Evolutionary conservation across 2,797 vertebrate genomes (phyloP).

Genomic region (Sebastes kiyomatsui): DNA sequence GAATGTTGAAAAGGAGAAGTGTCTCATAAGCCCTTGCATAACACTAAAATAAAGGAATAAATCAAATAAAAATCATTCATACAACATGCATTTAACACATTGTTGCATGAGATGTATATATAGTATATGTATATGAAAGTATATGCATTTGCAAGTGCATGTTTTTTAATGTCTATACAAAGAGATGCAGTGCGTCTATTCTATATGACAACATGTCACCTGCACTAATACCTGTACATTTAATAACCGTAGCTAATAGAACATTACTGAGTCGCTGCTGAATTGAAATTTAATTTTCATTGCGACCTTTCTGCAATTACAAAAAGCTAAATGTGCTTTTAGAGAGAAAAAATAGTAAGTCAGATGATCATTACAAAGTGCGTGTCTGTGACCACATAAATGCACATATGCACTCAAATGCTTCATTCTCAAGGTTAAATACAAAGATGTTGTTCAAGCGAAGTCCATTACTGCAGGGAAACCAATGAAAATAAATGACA

Average conservation of each 20-base stretch:
- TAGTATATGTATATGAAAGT: background rate
- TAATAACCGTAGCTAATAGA: background rate
- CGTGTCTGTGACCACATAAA: conserved; percentile 43
- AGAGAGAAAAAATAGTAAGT: conserved; percentile 19
- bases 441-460: conserved; percentile 78
- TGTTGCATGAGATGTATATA: background rate
- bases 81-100: background rate
- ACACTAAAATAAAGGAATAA: too few relatives aligned
- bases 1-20: too few relatives aligned
- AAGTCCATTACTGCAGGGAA: conserved; percentile 79
- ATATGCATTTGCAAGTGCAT: background rate
- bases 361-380: conserved; percentile 53
- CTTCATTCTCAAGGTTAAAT: conserved; percentile 79
- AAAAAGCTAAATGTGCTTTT: conserved; percentile 48
- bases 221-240: conserved; percentile 4
- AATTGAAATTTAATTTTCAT: conserved; percentile 42
- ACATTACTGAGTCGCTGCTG: conserved; percentile 3
- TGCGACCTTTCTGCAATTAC: conserved; percentile 29
- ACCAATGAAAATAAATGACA: conserved; percentile 82
- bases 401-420: conserved; percentile 55
- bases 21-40: too few relatives aligned
- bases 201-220: background rate
- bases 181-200: too few relatives aligned
- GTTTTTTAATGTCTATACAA: background rate
- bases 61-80: background rate